Base-by-base conservation (phyloP, 2,113 vertebrate genomes). In the Apodemus speciosus region DNA sequence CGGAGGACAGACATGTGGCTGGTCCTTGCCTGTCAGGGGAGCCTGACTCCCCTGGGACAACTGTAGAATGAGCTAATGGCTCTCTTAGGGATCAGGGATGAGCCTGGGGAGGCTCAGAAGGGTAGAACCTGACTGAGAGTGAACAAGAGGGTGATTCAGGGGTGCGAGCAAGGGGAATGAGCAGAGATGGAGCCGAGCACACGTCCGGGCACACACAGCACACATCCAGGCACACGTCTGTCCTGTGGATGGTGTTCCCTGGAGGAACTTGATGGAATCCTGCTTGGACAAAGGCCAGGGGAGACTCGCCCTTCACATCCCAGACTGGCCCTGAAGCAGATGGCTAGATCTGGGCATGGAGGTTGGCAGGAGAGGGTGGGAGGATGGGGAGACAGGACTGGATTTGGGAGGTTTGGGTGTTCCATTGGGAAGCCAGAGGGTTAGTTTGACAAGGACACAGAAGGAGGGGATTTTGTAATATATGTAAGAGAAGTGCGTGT, bases 301-400 rank as follows among this genome's bases (percentile, higher is more conserved):
- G 35, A 0, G 2, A 27, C 15, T 15, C 68, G 38, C 16, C 81
- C 3, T 4, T 23, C 21, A 18, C 0, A 2, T 23, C 27, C 3
- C n/a, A 72, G 66, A 27, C 0, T 43, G 49, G 15, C 56, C 3
- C 30, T 9, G n/a, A 72, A 30, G 40, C 6, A 75, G 77, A 46
- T 6, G 11, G 40, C 30, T 40, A 38, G 32, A 86, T 21, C 3
- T 3, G 25, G 43, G 16, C 3, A 21, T 21, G 53, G 51, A 80
- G 32, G 15, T 7, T 8, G 25, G 27, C 49, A 49, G 35, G 46
- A 49, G 73, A 69, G 5, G 20, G 35, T 85, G 84, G 20, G 11
- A 66, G 62, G 58, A 11, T 27, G 0, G 1, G 38, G 0, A 21
- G 68, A 30, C 32, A 27, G 32, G 35, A 27, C 49, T 49, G 18